Percentiles rank a stretch among this genome's conserved stretches.
phyloP scores from a whole-genome alignment of 2,888 invertebrate genomes.

The Drosophila robusta region DNA sequence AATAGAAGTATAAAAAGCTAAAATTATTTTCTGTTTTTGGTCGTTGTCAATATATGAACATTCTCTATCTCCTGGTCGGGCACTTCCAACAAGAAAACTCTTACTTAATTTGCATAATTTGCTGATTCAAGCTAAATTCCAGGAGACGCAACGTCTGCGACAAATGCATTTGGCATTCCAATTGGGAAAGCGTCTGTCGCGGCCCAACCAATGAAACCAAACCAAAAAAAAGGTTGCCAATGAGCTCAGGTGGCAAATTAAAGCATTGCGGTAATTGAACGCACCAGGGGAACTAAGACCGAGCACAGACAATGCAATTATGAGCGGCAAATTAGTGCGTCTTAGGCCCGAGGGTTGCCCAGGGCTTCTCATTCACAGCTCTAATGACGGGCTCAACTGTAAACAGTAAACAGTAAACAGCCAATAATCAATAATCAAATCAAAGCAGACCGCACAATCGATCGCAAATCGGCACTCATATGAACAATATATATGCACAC shows the following conservation, averaged over 20 bases:
- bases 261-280: constrained; percentile 72
- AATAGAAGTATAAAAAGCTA: too few species aligned
- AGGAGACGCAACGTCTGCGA: constrained; percentile 76
- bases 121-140: constrained; percentile 60
- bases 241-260: constrained; percentile 78
- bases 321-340: constrained; percentile 63
- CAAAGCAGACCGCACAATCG: constrained; percentile 77
- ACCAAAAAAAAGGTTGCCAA: constrained; percentile 41
- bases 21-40: too few species aligned
- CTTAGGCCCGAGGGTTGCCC: constrained; percentile 6
- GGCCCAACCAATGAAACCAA: constrained; percentile 11
- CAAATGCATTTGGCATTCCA: constrained; percentile 64
- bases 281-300: constrained; percentile 33
- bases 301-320: constrained; percentile 73
- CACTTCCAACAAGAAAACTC: neutral
- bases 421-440: constrained; percentile 64
- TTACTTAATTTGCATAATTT: constrained; percentile 29
- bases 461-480: constrained; percentile 50
- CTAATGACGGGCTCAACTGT: constrained; percentile 53
- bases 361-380: constrained; percentile 3
- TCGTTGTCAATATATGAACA: too few species aligned
- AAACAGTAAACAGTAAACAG: constrained; percentile 23
- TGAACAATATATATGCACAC: neutral
- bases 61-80: neutral
- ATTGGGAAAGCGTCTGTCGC: constrained; percentile 40